Evolutionary conservation across 1,140 invertebrate genomes (phyloP), one percentile per base, ranked within the genome.

Genomic region (Drosophila leontia): DNA sequence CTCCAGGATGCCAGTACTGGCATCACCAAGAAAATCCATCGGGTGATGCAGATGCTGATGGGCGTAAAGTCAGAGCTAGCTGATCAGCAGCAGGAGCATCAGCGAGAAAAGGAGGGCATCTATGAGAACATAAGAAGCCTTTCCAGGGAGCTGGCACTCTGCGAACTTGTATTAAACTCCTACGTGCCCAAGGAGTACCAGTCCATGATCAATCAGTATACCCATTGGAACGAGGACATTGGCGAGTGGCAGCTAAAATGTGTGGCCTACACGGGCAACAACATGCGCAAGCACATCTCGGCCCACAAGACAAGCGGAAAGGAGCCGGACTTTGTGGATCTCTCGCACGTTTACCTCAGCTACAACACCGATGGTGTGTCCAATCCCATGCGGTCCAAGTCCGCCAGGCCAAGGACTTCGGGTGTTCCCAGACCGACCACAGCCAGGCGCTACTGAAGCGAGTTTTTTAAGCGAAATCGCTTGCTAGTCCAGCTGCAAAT

Each of bases 201-300:
- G 95, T 96, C 97, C 63, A 95, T 98, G 93, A 98, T 99, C 68
- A 97, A 99, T 86, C 95, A 96, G 80, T 97, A 98, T 92, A 97
- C 98, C 15, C 96, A 97, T 83, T 99, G 98, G 98, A 99, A 99
- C 94, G 98, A 99, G 93, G 98, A 99, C 82, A 98, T 99, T 51
- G 98, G 98, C 17, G 99, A 99, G 93, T 99, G 98, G 97, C 98
- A 99, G 92, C 94, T 99, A 12, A 97, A 97, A 92, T 99, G 98
- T 94, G 98, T 99, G 3, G 99, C 99, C 1, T 99, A 99, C 92
- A 99, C 98, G 15, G 99, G 99, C 0, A 99, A 99, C 93, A 99
- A 99, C 92, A 99, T 99, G 97, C 94, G 97, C 26, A 97, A 97
- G 91, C 93, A 93, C 59, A 91, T 93, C 39, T 71, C 85, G 8